phyloP scores from a whole-genome alignment of 2,888 invertebrate genomes.

The Caenorhabditis sp. region DNA sequence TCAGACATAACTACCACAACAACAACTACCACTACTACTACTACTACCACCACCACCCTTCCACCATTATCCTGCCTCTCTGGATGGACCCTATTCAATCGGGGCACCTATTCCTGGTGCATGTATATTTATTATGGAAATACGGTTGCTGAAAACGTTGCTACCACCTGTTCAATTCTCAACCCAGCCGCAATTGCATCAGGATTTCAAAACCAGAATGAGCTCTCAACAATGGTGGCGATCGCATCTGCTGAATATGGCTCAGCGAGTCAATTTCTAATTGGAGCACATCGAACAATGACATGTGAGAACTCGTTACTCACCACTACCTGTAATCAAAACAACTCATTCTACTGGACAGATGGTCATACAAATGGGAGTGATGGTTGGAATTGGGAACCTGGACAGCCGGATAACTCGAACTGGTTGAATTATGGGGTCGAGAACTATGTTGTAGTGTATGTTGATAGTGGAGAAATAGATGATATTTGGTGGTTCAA shows the following conservation, averaged over 20 bases:
- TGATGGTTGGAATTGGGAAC: conserved; percentile 3
- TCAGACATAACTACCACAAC: background rate
- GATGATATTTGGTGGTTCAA: too few relatives aligned
- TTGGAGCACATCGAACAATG: background rate
- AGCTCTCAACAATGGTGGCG: background rate
- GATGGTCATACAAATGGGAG: conserved; percentile 16
- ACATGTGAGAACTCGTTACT: conserved; percentile 8
- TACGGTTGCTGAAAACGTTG: background rate
- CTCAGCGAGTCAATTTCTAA: background rate
- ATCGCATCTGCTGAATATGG: background rate
- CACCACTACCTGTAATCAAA: background rate
- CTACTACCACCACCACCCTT: background rate
- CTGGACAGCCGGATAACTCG: conserved; percentile 12
- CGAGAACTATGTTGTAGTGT: too few relatives aligned
- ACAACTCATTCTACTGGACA: conserved; percentile 8
- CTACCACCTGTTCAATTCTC: background rate
- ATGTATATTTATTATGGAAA: background rate
- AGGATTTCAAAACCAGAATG: background rate
- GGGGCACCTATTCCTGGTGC: background rate
- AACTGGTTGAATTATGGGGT: too few relatives aligned
- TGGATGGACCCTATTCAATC: background rate
- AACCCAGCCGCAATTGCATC: background rate
- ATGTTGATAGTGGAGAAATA: too few relatives aligned
- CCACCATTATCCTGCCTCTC: background rate
- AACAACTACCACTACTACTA: too few relatives aligned